These are phyloP conservation scores for Puntigrus tetrazona DNA, from an alignment of 2,113 vertebrate species.

Conservation along the genomic window DNA sequence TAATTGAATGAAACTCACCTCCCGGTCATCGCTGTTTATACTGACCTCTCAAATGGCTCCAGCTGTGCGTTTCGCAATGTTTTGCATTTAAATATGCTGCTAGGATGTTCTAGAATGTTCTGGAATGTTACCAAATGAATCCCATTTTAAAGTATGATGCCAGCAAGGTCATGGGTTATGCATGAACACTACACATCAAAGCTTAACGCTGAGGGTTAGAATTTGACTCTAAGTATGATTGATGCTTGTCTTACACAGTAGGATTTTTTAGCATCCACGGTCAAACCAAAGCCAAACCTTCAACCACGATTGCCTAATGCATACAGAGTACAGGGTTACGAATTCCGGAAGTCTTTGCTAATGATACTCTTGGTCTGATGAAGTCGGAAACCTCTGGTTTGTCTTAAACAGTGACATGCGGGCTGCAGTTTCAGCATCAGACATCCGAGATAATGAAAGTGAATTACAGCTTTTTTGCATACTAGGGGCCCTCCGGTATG, in stretches of 20 bases:
- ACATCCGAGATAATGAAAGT: conserved; percentile 52
- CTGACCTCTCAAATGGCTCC: neutral
- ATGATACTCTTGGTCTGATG: neutral
- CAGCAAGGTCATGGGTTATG: neutral
- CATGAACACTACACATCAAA: neutral
- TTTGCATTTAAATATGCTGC: neutral
- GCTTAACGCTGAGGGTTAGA: neutral
- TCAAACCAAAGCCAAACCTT: neutral
- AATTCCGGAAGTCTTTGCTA: neutral
- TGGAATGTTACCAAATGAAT: neutral
- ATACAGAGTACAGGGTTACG: neutral
- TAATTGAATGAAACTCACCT: neutral
- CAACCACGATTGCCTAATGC: conserved; percentile 9
- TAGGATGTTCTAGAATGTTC: neutral
- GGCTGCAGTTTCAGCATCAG: neutral
- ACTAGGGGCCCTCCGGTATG: conserved; percentile 43
- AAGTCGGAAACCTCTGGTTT: neutral
- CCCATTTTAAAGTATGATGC: neutral
- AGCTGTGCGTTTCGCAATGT: neutral
- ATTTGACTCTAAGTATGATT: neutral
- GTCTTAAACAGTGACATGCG: conserved; percentile 2
- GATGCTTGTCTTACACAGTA: neutral
- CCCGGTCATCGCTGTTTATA: neutral
- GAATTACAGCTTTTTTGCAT: conserved; percentile 61
- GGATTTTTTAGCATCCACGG: neutral